A percentile compares a stretch with the other conserved stretches of the same genome.
Evolutionary conservation across 2,113 vertebrate species (phyloP).

Genomic region (Proteles cristata): DNA sequence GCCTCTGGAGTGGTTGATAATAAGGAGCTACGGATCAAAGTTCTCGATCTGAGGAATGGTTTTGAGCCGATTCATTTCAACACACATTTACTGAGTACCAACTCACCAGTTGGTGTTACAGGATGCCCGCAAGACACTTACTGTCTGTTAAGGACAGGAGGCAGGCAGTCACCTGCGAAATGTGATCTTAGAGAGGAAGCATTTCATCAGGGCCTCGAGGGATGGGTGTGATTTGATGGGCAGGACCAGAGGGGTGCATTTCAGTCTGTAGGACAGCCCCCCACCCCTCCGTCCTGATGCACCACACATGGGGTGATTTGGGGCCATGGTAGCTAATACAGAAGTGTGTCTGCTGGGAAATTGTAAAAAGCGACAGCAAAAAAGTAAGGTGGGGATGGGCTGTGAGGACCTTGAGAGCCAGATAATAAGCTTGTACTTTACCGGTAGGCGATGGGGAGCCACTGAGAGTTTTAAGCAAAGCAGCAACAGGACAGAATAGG

Average conservation of each 20-base stretch:
- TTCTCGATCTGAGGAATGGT: not conserved
- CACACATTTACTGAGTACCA: not conserved
- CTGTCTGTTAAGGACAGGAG: not conserved
- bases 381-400: not conserved
- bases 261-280: not conserved
- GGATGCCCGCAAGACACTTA: not conserved
- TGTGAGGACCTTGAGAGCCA: not conserved
- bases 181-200: not conserved
- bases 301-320: not conserved
- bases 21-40: not conserved
- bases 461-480: not conserved
- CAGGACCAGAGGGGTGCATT: not conserved
- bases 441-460: not conserved
- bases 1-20: not conserved
- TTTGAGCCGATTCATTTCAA: not conserved
- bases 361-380: not conserved
- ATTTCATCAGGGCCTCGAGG: not conserved
- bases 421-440: not conserved
- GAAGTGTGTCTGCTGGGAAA: not conserved
- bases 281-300: not conserved
- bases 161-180: not conserved
- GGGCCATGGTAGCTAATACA: not conserved
- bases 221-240: not conserved
- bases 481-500: not conserved
- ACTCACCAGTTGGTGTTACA: not conserved